Percentiles rank a stretch among this genome's conserved stretches.
Evolutionary conservation across 2,888 invertebrate genomes (phyloP).

Genomic region (Leucophenga montana): DNA sequence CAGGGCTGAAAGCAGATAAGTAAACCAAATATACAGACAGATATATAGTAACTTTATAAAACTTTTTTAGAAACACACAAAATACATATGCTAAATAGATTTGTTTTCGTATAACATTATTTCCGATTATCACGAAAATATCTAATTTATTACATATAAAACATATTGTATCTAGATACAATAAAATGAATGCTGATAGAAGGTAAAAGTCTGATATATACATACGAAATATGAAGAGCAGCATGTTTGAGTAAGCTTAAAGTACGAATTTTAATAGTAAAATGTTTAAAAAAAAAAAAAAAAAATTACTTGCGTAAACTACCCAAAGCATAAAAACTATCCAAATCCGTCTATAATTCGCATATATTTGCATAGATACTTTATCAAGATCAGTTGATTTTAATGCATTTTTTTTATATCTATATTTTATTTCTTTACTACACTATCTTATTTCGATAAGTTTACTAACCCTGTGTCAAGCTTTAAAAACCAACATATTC

Average conservation of each 20-base stretch:
- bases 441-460: slow-evolving; percentile 30
- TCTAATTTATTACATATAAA: background rate
- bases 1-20: too few species aligned
- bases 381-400: too few species aligned
- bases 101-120: slow-evolving; percentile 1
- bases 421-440: too few species aligned
- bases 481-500: too few species aligned
- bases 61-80: too few species aligned
- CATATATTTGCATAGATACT: too few species aligned
- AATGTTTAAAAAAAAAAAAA: slow-evolving; percentile 26
- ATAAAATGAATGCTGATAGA: background rate
- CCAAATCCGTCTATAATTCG: too few species aligned
- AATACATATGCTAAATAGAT: too few species aligned
- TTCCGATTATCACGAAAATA: background rate
- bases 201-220: background rate
- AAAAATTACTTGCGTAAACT: too few species aligned
- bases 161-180: background rate
- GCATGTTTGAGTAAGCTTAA: slow-evolving; percentile 54
- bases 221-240: slow-evolving; percentile 14
- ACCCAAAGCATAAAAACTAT: slow-evolving; percentile 38
- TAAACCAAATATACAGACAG: slow-evolving; percentile 17
- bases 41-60: slow-evolving; percentile 6
- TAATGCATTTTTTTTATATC: too few species aligned
- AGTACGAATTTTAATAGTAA: too few species aligned
- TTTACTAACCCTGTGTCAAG: slow-evolving; percentile 30